Conservation (phyloP, 1,140 invertebrate genomes). For the Battus philenor region DNA sequence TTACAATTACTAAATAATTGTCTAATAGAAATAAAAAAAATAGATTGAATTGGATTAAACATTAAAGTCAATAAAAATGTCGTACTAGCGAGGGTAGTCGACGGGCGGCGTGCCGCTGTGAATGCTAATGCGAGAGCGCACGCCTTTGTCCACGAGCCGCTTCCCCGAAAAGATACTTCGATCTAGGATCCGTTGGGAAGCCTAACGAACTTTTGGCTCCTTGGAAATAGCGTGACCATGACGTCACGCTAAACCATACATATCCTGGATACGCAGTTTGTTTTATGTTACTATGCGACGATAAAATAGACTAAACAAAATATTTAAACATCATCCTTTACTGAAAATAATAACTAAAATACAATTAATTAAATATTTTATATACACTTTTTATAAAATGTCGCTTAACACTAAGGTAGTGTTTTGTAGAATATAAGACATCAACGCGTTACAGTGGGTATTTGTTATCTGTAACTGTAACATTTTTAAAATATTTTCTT, state of each 20-base stretch:
- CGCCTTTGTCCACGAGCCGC: slow-evolving; percentile 9
- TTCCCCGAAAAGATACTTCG: slow-evolving; percentile 10
- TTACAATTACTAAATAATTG: too few relatives aligned
- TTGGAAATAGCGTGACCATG: not conserved
- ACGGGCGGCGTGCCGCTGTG: not conserved
- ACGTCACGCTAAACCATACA: not conserved
- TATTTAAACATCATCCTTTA: too few relatives aligned
- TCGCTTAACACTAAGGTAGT: too few relatives aligned
- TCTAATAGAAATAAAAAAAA: too few relatives aligned
- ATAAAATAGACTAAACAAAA: too few relatives aligned
- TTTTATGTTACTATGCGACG: too few relatives aligned
- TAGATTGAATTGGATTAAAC: slow-evolving; percentile 12
- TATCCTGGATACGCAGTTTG: too few relatives aligned
- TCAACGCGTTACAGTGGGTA: slow-evolving; percentile 22
- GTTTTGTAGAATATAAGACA: slow-evolving; percentile 32
- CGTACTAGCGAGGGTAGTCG: not conserved
- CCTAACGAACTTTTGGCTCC: slow-evolving; percentile 11
- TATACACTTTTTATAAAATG: too few relatives aligned
- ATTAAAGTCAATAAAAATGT: slow-evolving; percentile 8
- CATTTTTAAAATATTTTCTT: too few relatives aligned
- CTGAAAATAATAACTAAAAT: too few relatives aligned
- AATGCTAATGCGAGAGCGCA: slow-evolving; percentile 5
- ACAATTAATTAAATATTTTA: too few relatives aligned
- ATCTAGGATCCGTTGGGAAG: slow-evolving; percentile 10
- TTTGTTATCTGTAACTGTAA: too few relatives aligned